Evolutionary conservation across 2,888 invertebrate genomes (phyloP).

Genomic region (Synanthedon vespiformis): DNA sequence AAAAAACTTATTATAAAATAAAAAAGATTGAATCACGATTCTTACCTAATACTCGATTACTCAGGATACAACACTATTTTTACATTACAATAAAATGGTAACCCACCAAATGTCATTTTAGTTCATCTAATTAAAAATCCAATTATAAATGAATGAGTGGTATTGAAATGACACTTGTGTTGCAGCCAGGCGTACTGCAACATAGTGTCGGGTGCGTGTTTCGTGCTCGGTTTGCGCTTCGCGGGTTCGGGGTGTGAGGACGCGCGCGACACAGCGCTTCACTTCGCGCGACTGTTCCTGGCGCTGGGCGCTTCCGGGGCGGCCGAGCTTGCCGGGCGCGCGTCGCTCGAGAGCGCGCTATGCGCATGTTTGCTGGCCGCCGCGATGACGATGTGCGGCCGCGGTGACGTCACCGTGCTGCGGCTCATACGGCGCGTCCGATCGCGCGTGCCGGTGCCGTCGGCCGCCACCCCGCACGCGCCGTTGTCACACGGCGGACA

Average conservation of each 20-base stretch:
- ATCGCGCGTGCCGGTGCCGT: slow-evolving; percentile 75
- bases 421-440: slow-evolving; percentile 88
- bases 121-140: too few relatives aligned
- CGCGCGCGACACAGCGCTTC: slow-evolving; percentile 83
- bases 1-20: too few relatives aligned
- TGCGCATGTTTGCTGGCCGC: slow-evolving; percentile 85
- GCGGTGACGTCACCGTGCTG: slow-evolving; percentile 87
- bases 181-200: slow-evolving; percentile 95
- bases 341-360: slow-evolving; percentile 89
- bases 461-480: slow-evolving; percentile 66
- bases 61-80: too few relatives aligned
- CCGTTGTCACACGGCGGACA: slow-evolving; percentile 80
- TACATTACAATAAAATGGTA: too few relatives aligned
- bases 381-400: slow-evolving; percentile 92
- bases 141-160: not conserved
- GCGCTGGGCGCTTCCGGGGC: slow-evolving; percentile 76
- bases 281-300: slow-evolving; percentile 78
- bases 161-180: not conserved
- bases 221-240: slow-evolving; percentile 92
- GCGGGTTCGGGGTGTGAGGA: slow-evolving; percentile 90
- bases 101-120: too few relatives aligned
- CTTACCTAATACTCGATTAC: too few relatives aligned
- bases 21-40: too few relatives aligned
- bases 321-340: slow-evolving; percentile 89
- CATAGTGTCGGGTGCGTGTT: slow-evolving; percentile 93